phyloP scores from a whole-genome alignment of 2,888 invertebrate species.

The Bugula neritina region DNA sequence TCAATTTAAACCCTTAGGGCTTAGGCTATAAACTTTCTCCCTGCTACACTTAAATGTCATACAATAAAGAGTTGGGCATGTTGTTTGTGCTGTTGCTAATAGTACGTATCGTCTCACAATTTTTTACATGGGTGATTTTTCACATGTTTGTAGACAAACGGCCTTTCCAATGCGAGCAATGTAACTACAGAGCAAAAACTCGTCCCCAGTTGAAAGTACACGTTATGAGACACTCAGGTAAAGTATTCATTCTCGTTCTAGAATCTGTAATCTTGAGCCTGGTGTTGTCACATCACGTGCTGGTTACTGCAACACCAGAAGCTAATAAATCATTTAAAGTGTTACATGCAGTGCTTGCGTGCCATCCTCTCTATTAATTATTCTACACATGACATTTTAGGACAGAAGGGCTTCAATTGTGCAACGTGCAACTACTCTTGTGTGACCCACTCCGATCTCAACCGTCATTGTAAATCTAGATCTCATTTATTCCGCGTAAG shows the following conservation, averaged over 20 bases:
- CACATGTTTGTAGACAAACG: too few species aligned
- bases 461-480: constrained; percentile 54
- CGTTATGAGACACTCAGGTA: constrained; percentile 55
- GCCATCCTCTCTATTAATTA: too few species aligned
- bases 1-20: too few species aligned
- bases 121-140: too few species aligned
- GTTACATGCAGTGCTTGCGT: background rate
- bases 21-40: too few species aligned
- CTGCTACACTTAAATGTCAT: too few species aligned
- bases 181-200: constrained; percentile 52
- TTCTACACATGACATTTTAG: too few species aligned
- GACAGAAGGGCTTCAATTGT: constrained; percentile 49
- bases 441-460: constrained; percentile 55
- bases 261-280: background rate
- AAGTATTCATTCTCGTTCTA: too few species aligned
- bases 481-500: background rate
- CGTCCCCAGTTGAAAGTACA: constrained; percentile 55
- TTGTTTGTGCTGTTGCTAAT: too few species aligned
- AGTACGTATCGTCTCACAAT: too few species aligned
- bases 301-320: background rate
- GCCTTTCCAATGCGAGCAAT: constrained; percentile 52
- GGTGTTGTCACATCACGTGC: background rate
- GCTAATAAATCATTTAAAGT: background rate
- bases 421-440: constrained; percentile 55
- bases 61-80: too few species aligned